phyloP scores from a whole-genome alignment of 2,113 vertebrate species.

The Ammodytes dubius region DNA sequence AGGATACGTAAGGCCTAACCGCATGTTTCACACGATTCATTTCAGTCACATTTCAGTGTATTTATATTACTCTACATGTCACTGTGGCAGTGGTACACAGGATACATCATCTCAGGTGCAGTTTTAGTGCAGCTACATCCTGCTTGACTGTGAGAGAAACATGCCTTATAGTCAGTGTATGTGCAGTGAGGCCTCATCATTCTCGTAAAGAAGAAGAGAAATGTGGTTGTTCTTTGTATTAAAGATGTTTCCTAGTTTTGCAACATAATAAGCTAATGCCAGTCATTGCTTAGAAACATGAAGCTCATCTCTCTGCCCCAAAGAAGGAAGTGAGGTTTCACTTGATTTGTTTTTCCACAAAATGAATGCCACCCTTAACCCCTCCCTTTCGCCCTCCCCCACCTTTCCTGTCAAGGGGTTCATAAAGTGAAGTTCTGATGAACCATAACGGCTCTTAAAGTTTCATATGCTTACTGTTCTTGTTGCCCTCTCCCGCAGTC shows the following conservation, averaged over 20 bases:
- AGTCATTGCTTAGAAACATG: neutral
- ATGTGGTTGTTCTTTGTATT: neutral
- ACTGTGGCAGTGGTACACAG: neutral
- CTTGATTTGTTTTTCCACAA: conserved; percentile 6
- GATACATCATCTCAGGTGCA: neutral
- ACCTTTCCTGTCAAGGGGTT: conserved; percentile 23
- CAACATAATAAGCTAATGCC: neutral
- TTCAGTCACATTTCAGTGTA: neutral
- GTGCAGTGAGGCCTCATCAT: too few relatives aligned
- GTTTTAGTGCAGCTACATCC: neutral
- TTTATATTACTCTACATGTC: neutral
- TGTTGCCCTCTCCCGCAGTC: conserved; percentile 80
- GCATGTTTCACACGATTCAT: neutral
- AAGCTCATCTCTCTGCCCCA: neutral
- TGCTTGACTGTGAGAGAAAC: neutral
- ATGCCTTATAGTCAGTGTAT: neutral
- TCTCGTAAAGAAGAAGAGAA: neutral
- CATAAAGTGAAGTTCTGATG: neutral
- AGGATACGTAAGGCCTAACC: neutral
- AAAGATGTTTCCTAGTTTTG: neutral
- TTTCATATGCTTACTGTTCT: conserved; percentile 49
- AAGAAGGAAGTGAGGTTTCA: conserved; percentile 53
- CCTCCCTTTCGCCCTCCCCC: too few relatives aligned
- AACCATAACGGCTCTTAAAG: neutral
- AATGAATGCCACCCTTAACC: neutral